phyloP scores from a whole-genome alignment of 1,140 invertebrate species.

The Brachionus sp. region DNA sequence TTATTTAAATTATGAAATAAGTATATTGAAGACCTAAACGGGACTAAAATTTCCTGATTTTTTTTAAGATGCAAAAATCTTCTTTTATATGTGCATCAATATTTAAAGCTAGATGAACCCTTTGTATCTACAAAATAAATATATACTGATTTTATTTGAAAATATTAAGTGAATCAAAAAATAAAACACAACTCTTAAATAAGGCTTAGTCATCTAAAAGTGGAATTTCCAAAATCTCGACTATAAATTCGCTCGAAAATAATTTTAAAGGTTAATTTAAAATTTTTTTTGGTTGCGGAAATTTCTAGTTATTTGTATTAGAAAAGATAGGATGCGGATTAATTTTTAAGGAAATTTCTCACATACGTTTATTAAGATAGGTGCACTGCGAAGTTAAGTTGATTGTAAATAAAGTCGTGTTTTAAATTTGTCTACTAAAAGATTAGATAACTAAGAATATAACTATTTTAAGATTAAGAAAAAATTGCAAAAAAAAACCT shows the following conservation, averaged over 20 bases:
- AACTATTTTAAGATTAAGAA: conserved; percentile 1
- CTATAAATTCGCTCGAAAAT: background rate
- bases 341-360: background rate
- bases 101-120: too few relatives aligned
- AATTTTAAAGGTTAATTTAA: background rate
- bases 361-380: background rate
- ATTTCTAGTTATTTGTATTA: background rate
- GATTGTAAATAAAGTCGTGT: background rate
- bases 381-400: background rate
- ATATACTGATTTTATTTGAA: background rate
- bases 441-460: background rate
- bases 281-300: background rate
- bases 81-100: too few relatives aligned
- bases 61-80: too few relatives aligned
- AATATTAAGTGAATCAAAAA: background rate
- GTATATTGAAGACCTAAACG: background rate
- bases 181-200: background rate
- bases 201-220: background rate
- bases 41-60: background rate
- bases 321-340: background rate
- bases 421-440: background rate
- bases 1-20: background rate
- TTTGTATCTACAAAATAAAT: background rate
- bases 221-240: background rate
- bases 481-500: background rate